Evolutionary conservation across 1,140 invertebrate species (phyloP).

Genomic region (Yoshiicerus persimilis): DNA sequence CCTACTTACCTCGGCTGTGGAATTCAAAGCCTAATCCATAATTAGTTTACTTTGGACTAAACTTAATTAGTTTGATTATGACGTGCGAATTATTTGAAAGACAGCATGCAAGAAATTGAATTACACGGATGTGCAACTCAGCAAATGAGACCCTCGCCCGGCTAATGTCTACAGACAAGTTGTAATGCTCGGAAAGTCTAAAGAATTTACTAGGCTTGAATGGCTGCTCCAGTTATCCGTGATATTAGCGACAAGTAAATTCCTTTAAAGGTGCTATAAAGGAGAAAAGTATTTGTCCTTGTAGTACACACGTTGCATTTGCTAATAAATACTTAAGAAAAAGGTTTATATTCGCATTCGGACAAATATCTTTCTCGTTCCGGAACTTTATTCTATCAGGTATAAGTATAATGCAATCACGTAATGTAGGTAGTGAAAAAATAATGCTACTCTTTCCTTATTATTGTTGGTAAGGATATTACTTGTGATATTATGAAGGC

Average conservation of each 20-base stretch:
- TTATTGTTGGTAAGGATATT: too few relatives aligned
- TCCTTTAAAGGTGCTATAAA: not conserved
- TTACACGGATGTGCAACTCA: not conserved
- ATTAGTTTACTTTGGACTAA: constrained; percentile 15
- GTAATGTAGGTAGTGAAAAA: too few relatives aligned
- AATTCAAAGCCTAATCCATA: not conserved
- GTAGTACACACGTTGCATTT: not conserved
- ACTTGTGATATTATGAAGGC: too few relatives aligned
- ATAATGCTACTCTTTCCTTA: too few relatives aligned
- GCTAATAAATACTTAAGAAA: not conserved
- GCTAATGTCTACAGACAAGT: not conserved
- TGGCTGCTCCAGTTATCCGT: not conserved
- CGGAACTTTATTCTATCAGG: too few relatives aligned
- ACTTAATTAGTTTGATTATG: constrained; percentile 21
- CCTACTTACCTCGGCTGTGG: not conserved
- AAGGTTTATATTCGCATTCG: too few relatives aligned
- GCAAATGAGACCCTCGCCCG: not conserved
- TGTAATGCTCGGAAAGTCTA: not conserved
- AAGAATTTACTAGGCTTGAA: not conserved
- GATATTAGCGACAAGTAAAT: not conserved
- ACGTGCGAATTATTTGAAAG: constrained; percentile 14
- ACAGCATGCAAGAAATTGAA: not conserved
- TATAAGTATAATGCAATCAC: too few relatives aligned
- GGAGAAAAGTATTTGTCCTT: too few relatives aligned
- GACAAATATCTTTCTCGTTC: too few relatives aligned